Conservation (phyloP, 2,797 vertebrate species). For the Sitta carolinensis region DNA sequence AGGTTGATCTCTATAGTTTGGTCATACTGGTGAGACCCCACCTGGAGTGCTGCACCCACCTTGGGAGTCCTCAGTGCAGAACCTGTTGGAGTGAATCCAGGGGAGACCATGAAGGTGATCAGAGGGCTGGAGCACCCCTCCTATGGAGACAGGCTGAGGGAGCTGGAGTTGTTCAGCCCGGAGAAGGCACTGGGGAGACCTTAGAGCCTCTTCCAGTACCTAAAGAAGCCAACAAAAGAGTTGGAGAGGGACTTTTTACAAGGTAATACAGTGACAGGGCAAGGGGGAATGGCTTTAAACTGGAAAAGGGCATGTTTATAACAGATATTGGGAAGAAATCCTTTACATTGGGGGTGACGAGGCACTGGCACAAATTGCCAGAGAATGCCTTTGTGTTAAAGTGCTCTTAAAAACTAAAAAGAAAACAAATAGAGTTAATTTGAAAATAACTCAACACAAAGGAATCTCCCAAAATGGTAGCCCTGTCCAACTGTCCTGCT, state of each 20-base stretch:
- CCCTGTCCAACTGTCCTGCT: background rate
- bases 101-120: background rate
- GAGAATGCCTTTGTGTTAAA: background rate
- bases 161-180: background rate
- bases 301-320: background rate
- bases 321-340: background rate
- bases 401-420: background rate
- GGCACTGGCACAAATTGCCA: background rate
- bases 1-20: background rate
- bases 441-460: background rate
- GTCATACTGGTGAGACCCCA: background rate
- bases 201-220: background rate
- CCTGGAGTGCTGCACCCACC: background rate
- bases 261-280: fast-evolving
- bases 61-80: background rate
- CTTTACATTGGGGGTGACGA: background rate
- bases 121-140: background rate
- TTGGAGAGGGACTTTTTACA: background rate
- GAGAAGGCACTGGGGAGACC: background rate
- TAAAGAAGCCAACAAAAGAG: background rate
- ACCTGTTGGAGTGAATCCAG: background rate
- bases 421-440: background rate
- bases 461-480: background rate
- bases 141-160: background rate
- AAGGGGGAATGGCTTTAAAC: background rate